phyloP scores from a whole-genome alignment of 2,888 invertebrate species.

The Acrocera orbiculus region DNA sequence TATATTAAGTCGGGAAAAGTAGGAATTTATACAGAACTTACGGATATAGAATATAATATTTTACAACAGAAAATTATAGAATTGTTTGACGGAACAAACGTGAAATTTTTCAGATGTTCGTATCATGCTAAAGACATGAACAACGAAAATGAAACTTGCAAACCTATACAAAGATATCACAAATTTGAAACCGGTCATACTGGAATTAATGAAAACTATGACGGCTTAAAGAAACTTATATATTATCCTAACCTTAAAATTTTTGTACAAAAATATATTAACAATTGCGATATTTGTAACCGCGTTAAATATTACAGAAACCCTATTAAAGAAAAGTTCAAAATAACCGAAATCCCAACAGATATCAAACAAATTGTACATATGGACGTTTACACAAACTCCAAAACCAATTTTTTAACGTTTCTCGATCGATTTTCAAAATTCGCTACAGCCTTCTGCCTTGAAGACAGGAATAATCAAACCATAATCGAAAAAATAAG shows the following conservation, averaged over 20 bases:
- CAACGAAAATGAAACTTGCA: not conserved
- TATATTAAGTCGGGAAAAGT: too few species aligned
- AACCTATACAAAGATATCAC: not conserved
- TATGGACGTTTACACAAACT: not conserved
- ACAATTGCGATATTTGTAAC: constrained; percentile 3
- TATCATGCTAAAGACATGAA: constrained; percentile 1
- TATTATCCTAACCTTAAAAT: not conserved
- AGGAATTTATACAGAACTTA: constrained; percentile 1
- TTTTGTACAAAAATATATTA: not conserved
- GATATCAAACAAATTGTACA: constrained; percentile 7
- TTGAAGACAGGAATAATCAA: constrained; percentile 11
- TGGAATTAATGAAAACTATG: constrained; percentile 2
- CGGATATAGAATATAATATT: not conserved
- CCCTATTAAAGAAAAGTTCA: constrained; percentile 1
- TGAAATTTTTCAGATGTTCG: constrained; percentile 1
- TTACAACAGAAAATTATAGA: constrained; percentile 1
- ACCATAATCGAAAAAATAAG: constrained; percentile 11
- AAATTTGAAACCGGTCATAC: constrained; percentile 3
- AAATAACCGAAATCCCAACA: not conserved
- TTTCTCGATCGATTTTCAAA: constrained; percentile 8
- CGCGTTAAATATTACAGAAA: constrained; percentile 2
- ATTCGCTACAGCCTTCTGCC: constrained; percentile 10
- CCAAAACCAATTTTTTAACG: constrained; percentile 1
- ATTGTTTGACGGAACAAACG: not conserved
- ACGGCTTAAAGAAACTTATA: not conserved